Base-by-base conservation (phyloP, 1,140 invertebrate genomes). In the Drosophila bocki region DNA sequence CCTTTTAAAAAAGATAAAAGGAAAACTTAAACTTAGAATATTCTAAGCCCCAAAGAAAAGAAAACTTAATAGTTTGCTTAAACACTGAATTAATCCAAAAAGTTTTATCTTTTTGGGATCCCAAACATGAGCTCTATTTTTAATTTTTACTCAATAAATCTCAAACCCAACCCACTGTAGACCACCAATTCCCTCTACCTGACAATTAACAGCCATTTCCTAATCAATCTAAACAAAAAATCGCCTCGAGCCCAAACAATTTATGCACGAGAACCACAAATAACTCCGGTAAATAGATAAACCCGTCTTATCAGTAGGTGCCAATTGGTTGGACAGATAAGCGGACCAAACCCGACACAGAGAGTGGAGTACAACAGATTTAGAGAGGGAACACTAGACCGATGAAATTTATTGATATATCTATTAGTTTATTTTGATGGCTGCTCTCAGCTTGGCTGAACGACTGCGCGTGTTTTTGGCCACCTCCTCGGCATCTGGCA, bases 361-460 rank as follows among this genome's bases (percentile, higher is more conserved):
- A 42, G 9, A 33, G 26, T 35, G 13, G 22, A 47, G 45, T 50
- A n/a, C n/a, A 45, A 68, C 15, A 68, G 39, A 37, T 26, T 44
- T 17, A 7, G 22, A 67, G 13, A 12, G 29, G 5, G 3, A 41
- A 37, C 51, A 65, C 74, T 76, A 76, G 74, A 75, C 53, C 61
- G 39, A 57, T 41, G 35, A 15, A 57, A 51, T 63, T 75, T 65
- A 53, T 57, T 54, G 42, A 57, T 11, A 33, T 22, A 45, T 41
- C 37, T 42, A 44, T 67, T 62, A 85, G 65, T 87, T 82, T 48
- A 97, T 85, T 93, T 96, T 97, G 68, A 95, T 92, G 61, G 97
- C 96, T 75, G 96, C 97, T 92, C 98, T 94, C 47, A 99, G 93
- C 93, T 98, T 98, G 3, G 98, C 97, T 57, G 97, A 99, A 78